Evolutionary conservation across 2,888 invertebrate genomes (phyloP).

Genomic region (Yponomeuta plumbellus): DNA sequence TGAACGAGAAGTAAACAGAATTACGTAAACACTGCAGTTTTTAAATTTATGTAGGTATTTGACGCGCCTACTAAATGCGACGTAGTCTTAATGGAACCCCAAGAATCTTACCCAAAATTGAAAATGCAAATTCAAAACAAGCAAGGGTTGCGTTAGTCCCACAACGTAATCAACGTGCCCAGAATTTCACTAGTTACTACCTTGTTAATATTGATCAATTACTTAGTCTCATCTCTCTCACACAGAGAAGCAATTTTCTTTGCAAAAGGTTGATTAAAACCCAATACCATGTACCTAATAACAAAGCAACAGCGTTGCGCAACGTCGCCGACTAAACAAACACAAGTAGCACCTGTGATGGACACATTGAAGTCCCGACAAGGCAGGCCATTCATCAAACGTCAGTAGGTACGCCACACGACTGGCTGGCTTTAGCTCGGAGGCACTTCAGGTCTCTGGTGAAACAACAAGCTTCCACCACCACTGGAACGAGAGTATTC

Average conservation of each 20-base stretch:
- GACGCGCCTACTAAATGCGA: neutral
- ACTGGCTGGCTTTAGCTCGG: too few relatives aligned
- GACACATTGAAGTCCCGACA: neutral
- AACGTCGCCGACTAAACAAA: neutral
- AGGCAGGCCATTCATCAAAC: neutral
- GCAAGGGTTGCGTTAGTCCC: neutral
- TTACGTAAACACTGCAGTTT: neutral
- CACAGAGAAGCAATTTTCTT: too few relatives aligned
- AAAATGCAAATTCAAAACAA: neutral
- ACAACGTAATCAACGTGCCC: too few relatives aligned
- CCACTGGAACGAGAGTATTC: too few relatives aligned
- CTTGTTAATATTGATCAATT: too few relatives aligned
- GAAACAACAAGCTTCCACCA: too few relatives aligned
- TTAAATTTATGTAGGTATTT: neutral
- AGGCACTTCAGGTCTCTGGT: too few relatives aligned
- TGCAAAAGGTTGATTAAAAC: neutral
- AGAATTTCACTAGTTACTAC: too few relatives aligned
- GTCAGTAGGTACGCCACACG: too few relatives aligned
- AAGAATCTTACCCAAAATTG: neutral
- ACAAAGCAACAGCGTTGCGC: neutral
- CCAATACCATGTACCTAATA: neutral
- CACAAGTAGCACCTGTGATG: conserved; percentile 2
- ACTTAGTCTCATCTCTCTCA: too few relatives aligned
- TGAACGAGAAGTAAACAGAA: neutral
- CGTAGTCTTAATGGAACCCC: neutral